Percentiles rank a stretch among this genome's conserved stretches.
Conservation (phyloP, 2,113 vertebrate genomes). For the Pristiophorus japonicus region DNA sequence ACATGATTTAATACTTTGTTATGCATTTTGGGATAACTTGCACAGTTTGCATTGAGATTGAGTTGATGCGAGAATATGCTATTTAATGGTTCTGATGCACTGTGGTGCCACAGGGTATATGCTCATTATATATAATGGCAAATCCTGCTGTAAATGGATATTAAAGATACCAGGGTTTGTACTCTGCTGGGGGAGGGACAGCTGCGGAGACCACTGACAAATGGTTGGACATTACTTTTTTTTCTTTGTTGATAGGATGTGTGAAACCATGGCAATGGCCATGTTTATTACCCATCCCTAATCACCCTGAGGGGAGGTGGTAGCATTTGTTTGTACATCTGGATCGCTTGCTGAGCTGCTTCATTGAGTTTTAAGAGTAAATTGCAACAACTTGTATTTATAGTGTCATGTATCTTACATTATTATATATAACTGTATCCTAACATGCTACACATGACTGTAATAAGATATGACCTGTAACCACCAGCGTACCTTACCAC, state of each 20-base stretch:
- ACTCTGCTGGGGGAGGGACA: neutral
- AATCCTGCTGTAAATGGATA: neutral
- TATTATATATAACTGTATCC: too few relatives aligned
- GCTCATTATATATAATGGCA: neutral
- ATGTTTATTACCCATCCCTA: neutral
- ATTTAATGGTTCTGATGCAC: neutral
- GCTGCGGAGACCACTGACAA: neutral
- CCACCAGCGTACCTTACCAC: too few relatives aligned
- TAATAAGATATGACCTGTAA: too few relatives aligned
- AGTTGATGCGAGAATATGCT: neutral
- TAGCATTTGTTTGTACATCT: neutral
- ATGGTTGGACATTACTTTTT: neutral
- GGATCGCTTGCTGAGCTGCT: neutral
- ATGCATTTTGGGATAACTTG: neutral
- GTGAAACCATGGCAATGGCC: neutral
- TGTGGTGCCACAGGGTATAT: neutral
- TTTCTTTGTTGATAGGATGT: neutral
- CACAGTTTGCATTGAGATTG: constrained; percentile 1
- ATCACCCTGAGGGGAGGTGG: neutral
- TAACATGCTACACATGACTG: too few relatives aligned
- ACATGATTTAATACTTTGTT: neutral
- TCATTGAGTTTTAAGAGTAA: neutral
- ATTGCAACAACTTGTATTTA: neutral
- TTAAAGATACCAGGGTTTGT: neutral
- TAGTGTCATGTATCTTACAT: too few relatives aligned